phyloP scores from a whole-genome alignment of 2,888 invertebrate species.

The Drosophila parthenogenetica region DNA sequence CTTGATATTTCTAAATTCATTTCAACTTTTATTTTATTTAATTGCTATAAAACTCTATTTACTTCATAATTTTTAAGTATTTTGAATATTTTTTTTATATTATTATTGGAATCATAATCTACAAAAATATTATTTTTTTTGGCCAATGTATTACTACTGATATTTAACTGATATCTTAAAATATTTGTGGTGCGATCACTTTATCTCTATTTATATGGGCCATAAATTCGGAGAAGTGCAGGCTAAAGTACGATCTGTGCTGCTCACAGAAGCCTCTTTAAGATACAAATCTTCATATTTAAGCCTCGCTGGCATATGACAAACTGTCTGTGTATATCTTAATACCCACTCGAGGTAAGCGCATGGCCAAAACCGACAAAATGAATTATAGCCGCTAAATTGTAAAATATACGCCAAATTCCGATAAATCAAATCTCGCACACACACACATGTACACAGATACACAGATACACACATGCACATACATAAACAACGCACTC shows the following conservation, averaged over 20 bases:
- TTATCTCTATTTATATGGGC: neutral
- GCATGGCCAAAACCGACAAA: conserved; percentile 74
- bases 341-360: conserved; percentile 58
- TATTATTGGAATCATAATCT: too few species aligned
- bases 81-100: too few species aligned
- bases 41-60: neutral
- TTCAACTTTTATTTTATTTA: neutral
- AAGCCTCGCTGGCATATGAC: conserved; percentile 48
- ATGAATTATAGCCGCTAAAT: conserved; percentile 81
- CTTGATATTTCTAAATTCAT: neutral
- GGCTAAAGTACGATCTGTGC: conserved; percentile 17
- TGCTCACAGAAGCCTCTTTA: neutral
- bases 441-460: conserved; percentile 22
- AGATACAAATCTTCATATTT: conserved; percentile 29
- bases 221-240: neutral
- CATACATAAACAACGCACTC: conserved; percentile 39
- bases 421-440: conserved; percentile 74
- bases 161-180: neutral
- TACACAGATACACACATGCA: conserved; percentile 17
- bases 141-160: too few species aligned
- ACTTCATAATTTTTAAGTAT: too few species aligned
- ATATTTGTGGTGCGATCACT: neutral
- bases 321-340: conserved; percentile 56
- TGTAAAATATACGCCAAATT: conserved; percentile 80
- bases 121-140: too few species aligned